Conservation (phyloP, 2,113 vertebrate genomes). For the Onychostruthus taczanowskii region DNA sequence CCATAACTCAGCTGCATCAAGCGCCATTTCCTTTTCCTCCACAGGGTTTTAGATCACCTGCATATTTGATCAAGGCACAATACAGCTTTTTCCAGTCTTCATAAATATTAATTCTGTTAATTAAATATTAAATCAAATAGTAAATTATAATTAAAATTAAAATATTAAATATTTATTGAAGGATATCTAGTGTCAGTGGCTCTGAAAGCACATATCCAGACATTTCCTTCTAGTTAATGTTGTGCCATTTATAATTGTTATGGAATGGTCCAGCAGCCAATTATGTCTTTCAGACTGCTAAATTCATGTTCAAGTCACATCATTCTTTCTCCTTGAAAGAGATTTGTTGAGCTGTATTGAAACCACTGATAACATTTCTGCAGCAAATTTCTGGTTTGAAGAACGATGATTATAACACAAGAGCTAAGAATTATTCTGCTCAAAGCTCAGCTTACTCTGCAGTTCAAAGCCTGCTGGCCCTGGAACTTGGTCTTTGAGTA, state of each 20-base stretch:
- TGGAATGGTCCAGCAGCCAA: not conserved
- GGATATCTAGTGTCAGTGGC: not conserved
- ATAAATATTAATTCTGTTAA: slow-evolving; percentile 41
- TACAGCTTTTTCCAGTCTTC: not conserved
- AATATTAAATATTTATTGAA: slow-evolving; percentile 46
- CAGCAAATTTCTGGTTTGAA: not conserved
- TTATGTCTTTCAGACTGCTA: not conserved
- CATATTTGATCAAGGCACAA: slow-evolving; percentile 10
- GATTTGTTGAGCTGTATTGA: not conserved
- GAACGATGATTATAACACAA: not conserved
- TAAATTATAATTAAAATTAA: slow-evolving; percentile 37
- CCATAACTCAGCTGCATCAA: not conserved
- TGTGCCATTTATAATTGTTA: slow-evolving; percentile 10
- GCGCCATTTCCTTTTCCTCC: not conserved
- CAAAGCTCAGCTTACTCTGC: not conserved
- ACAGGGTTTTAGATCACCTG: not conserved
- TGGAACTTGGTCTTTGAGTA: not conserved
- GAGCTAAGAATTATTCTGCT: not conserved
- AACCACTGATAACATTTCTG: not conserved
- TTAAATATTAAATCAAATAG: slow-evolving; percentile 17
- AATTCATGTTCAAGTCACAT: not conserved
- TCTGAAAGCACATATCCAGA: not conserved
- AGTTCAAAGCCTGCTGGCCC: not conserved
- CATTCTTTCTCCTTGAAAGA: not conserved
- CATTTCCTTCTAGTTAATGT: not conserved